phyloP scores from a whole-genome alignment of 2,797 vertebrate genomes.

The Poliocrania exsul region DNA sequence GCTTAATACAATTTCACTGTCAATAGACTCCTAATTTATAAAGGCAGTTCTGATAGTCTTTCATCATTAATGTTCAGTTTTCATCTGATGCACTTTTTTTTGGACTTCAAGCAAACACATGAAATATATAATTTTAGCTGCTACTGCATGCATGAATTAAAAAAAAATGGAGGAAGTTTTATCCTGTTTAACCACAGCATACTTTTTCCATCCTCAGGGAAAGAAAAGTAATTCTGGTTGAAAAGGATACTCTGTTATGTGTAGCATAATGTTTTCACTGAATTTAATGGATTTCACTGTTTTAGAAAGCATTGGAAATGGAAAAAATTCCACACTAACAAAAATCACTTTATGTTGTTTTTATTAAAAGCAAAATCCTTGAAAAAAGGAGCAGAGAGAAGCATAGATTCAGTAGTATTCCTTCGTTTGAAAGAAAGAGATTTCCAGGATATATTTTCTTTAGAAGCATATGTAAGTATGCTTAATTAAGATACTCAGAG shows the following conservation, averaged over 20 bases:
- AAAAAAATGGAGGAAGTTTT: conserved; percentile 47
- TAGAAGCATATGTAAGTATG: neutral
- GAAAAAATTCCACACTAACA: conserved; percentile 47
- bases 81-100: neutral
- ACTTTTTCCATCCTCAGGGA: conserved; percentile 46
- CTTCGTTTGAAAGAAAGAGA: neutral
- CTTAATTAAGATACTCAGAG: neutral
- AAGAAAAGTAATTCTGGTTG: conserved; percentile 38
- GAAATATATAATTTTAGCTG: neutral
- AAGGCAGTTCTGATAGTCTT: conserved; percentile 9
- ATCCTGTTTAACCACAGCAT: conserved; percentile 50
- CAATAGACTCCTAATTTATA: conserved; percentile 11
- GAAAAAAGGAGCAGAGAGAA: neutral
- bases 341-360: conserved; percentile 57
- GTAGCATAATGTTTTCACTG: conserved; percentile 67
- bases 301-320: conserved; percentile 60
- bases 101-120: conserved; percentile 6
- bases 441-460: neutral
- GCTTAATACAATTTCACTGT: conserved; percentile 38
- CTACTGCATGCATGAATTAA: conserved; percentile 33
- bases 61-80: conserved; percentile 13
- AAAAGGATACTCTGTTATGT: conserved; percentile 64
- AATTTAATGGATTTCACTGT: conserved; percentile 42
- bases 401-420: neutral
- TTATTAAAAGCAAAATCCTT: conserved; percentile 42